Evolutionary conservation across 2,888 invertebrate species (phyloP).

Genomic region (Julus scanicus): DNA sequence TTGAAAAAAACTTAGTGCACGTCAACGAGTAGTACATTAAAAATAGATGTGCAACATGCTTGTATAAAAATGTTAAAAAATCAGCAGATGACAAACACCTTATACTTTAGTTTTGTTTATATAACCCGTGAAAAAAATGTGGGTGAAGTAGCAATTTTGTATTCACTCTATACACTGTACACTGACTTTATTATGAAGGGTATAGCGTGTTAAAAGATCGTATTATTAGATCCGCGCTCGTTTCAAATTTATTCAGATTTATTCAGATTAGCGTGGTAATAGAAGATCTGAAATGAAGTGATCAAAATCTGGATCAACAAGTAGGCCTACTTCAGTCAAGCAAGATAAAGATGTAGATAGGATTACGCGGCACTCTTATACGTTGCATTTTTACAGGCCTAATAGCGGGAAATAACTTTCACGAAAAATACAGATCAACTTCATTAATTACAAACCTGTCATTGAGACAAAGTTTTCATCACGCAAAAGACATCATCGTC

Average conservation of each 20-base stretch:
- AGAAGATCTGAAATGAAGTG: conserved; percentile 1
- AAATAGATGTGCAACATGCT: background rate
- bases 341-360: conserved; percentile 15
- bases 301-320: background rate
- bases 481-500: conserved; percentile 19
- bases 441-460: conserved; percentile 11
- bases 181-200: too few species aligned
- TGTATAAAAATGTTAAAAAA: background rate
- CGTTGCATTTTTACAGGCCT: background rate
- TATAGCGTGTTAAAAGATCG: background rate
- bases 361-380: conserved; percentile 4
- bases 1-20: background rate
- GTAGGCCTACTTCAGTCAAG: background rate
- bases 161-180: too few species aligned
- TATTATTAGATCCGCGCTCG: background rate
- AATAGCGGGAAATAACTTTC: conserved; percentile 19
- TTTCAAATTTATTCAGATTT: background rate
- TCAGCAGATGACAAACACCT: background rate
- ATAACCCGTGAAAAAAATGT: background rate
- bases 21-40: background rate
- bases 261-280: conserved; percentile 11
- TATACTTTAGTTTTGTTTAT: background rate
- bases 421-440: conserved; percentile 19
- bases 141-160: too few species aligned
- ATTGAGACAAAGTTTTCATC: conserved; percentile 11